Conservation (phyloP, 2,797 vertebrate genomes). For the Coccyzus lansbergi region DNA sequence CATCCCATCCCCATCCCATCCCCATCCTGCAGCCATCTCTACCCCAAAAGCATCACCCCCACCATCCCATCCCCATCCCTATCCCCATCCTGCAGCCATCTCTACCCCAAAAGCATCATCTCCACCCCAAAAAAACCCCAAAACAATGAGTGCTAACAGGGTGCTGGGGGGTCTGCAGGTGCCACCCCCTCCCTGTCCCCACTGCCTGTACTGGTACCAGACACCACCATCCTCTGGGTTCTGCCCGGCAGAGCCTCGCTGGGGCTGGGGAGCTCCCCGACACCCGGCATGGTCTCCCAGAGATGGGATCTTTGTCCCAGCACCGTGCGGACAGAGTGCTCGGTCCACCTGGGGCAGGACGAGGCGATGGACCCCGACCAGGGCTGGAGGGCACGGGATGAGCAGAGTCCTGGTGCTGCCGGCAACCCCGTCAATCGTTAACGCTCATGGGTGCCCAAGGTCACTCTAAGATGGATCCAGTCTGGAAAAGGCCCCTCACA, state of each 20-base stretch:
- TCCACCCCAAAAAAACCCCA: too few relatives aligned
- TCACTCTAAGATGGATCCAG: background rate
- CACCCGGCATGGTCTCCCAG: background rate
- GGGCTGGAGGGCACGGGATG: background rate
- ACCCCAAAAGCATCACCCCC: background rate
- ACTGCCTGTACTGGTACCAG: background rate
- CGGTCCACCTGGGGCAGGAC: background rate
- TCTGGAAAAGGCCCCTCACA: background rate
- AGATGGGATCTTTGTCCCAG: background rate
- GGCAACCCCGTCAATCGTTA: background rate
- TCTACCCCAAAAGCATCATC: background rate
- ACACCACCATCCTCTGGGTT: background rate
- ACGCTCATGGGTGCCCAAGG: background rate
- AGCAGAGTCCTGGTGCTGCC: background rate
- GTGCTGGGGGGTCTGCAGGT: background rate
- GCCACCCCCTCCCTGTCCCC: background rate
- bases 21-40: background rate
- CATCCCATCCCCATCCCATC: too few relatives aligned
- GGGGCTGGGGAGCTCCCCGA: background rate
- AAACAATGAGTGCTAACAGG: too few relatives aligned
- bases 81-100: background rate
- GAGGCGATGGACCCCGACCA: background rate
- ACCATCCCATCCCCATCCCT: too few relatives aligned
- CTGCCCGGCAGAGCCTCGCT: background rate
- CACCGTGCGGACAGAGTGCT: background rate